A percentile compares a stretch with the other conserved stretches of the same genome.
Evolutionary conservation across 2,888 invertebrate genomes (phyloP).

Genomic region (Hydrotaea diabolus): DNA sequence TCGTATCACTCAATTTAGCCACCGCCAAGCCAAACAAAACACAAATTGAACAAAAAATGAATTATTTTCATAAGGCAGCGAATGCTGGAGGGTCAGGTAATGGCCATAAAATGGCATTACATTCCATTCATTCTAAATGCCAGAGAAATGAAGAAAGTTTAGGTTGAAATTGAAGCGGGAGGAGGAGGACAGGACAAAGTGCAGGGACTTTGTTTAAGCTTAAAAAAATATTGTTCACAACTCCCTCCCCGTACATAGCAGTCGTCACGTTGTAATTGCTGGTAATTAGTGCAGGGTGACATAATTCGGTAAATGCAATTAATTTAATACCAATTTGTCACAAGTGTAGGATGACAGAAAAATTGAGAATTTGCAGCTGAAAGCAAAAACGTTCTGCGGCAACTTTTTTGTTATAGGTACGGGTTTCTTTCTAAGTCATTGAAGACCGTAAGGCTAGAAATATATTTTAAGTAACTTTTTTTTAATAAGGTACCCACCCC

Average conservation of each 20-base stretch:
- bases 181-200: not conserved
- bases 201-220: not conserved
- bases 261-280: too few species aligned
- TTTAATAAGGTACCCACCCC: too few species aligned
- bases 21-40: not conserved
- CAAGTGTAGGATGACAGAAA: not conserved
- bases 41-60: not conserved
- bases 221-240: not conserved
- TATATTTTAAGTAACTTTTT: too few species aligned
- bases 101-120: constrained; percentile 11
- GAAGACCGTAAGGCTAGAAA: too few species aligned
- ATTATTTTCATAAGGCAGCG: not conserved
- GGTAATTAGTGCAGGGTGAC: constrained; percentile 3
- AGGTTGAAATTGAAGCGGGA: not conserved
- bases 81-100: not conserved
- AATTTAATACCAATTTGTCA: not conserved
- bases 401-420: too few species aligned
- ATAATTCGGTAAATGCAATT: constrained; percentile 14
- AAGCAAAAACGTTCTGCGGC: not conserved
- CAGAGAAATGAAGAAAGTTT: constrained; percentile 6
- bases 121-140: not conserved
- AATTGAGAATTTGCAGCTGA: not conserved
- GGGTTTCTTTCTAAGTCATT: too few species aligned
- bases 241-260: not conserved
- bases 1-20: not conserved